Base-by-base conservation (phyloP, 2,888 invertebrate species). In the Acleris sparsana region DNA sequence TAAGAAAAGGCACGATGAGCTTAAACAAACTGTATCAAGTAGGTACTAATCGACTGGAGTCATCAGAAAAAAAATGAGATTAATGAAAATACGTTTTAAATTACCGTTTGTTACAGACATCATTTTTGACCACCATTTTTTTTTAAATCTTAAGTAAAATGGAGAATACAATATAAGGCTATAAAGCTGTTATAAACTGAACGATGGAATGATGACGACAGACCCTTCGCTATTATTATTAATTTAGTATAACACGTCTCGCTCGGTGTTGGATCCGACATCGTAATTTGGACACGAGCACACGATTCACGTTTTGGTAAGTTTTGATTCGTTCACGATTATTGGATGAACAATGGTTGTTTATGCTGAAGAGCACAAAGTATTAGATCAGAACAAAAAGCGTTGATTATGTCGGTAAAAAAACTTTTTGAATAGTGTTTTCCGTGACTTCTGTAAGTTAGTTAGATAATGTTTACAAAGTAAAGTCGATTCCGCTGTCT, bases 221-320 rank as follows among this genome's bases (percentile, higher is more conserved):
- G 46, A 53, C 53, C 59, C 33, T 39, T 46, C 9, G 9, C 33
- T 33, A 33, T 33, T 33, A 33, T 33, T 33, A 33, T 9, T 9
- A 33, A 33, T 25, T 39, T 62, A 17, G 29, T 63, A 5, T 6
- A 57, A 51, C 20, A 25, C 51, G 17, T 51, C 17, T 22, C n/a
- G n/a, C 33, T 33, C 13, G 13, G 13, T 13, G 13, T 39, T 39
- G 11, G 17, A 48, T 46, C 46, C 11, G 46, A 6, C 46, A 56
- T 3, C n/a, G 22, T 61, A 65, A 66, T 66, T 66, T 62, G 53
- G 33, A 22, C 66, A 66, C 66, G 66, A 66, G 25, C 48, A 48
- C 33, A 25, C 52, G 62, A 66, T 57, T 57, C 66, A 66, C 66
- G 66, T 62, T 66, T 66, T 62, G 16, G 60, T 55, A 17, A 61